Base-by-base conservation (phyloP, 92 coral and sea anemone species). In the Epizoanthus fatuus region DNA sequence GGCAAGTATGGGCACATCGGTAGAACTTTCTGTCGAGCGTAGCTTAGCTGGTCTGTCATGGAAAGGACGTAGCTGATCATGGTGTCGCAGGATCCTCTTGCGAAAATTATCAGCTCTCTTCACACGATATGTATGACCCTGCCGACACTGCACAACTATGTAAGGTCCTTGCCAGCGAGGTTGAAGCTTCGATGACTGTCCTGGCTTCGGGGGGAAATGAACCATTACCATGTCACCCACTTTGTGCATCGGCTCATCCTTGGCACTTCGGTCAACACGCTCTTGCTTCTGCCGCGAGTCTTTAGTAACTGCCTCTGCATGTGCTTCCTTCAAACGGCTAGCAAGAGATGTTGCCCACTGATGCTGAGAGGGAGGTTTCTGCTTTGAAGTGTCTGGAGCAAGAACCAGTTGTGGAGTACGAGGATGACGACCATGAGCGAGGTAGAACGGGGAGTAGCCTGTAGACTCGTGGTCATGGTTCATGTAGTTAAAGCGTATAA, bases 381-480 rank as follows among this genome's bases (percentile, higher is more conserved):
- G 42, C 73, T 67, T 62, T 6, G 74, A 6, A 6, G 83, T 74
- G 16, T 44, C 15, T 12, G 91, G 91, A 19, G 91, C 78, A 22
- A 87, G 86, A 59, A 77, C 72, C 52, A 86, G 62, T 67, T 83
- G 39, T 37, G 79, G 83, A 4, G 87, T 90, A 17, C 76, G 85
- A 14, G 85, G 88, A 58, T 32, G 8, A 17, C 75, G 67, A 2
- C 92, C 90, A 47, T 84, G 53, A 7, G 66, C 29, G 59, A 92
- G 63, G 77, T 79, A 92, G 51, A 92, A 88, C 15, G 90, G 95
- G 69, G 88, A 92, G 69, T 81, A 85, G 20, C 86, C 86, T 12
- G 86, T 92, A 42, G 92, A 54, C 16, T 58, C 79, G 63, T 92
- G 90, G 63, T 84, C 86, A 11, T 85, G 84, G 67, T 81, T 92